These are phyloP conservation scores for Acanthopleura granulata DNA, from an alignment of 2,888 invertebrate genomes.

Conservation along the genomic window DNA sequence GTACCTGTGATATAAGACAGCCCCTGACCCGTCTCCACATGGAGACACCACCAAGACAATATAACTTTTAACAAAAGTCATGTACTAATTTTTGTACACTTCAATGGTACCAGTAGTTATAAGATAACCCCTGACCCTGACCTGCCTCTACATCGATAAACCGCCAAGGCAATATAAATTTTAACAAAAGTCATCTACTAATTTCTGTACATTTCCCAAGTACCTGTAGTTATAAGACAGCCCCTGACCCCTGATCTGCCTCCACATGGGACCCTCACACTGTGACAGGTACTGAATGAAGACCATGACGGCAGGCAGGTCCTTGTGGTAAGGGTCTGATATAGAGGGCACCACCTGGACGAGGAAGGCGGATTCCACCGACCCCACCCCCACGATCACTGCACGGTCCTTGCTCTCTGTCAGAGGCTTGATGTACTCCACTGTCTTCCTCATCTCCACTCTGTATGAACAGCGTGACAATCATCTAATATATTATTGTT, in stretches of 20 bases:
- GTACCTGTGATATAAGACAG: too few species aligned
- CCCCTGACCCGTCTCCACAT: too few species aligned
- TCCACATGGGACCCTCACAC: conserved; percentile 92
- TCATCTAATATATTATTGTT: too few species aligned
- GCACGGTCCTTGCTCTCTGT: conserved; percentile 54
- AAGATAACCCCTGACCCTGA: too few species aligned
- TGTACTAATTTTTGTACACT: too few species aligned
- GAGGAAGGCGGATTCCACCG: conserved; percentile 84
- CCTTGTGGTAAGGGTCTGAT: conserved; percentile 75
- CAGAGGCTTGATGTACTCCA: conserved; percentile 38
- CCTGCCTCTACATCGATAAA: too few species aligned
- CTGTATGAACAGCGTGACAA: background rate
- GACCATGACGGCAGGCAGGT: conserved; percentile 81
- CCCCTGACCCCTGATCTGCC: conserved; percentile 87
- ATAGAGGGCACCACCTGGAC: conserved; percentile 79
- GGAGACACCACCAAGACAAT: too few species aligned
- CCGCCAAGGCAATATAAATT: too few species aligned
- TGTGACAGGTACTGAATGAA: conserved; percentile 89
- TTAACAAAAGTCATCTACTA: too few species aligned
- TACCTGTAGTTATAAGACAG: conserved; percentile 82
- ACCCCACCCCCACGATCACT: conserved; percentile 83
- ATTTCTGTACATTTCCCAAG: too few species aligned
- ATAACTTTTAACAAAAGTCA: too few species aligned
- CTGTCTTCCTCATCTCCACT: conserved; percentile 38
- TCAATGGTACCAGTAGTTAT: too few species aligned